Percentiles rank a stretch among this genome's conserved stretches.
Evolutionary conservation across 2,888 invertebrate species (phyloP).

Genomic region (Drosophila anceps): DNA sequence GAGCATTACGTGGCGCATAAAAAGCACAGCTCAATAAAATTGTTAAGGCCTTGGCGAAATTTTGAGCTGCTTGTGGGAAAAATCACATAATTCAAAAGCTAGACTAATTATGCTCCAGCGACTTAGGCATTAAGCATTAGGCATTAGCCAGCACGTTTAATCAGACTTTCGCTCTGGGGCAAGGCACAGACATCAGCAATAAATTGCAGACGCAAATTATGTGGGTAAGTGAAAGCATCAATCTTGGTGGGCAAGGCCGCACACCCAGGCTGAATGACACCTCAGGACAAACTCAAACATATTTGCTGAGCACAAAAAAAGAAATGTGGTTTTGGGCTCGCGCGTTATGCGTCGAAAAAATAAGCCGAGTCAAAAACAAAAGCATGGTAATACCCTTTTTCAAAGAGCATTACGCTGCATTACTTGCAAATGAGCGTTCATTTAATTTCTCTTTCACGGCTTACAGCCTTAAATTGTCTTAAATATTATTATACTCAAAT

Average conservation of each 20-base stretch:
- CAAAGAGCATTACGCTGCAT: background rate
- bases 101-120: constrained; percentile 58
- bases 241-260: constrained; percentile 45
- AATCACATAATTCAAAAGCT: constrained; percentile 35
- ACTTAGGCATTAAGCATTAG: constrained; percentile 32
- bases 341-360: background rate
- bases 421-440: constrained; percentile 19
- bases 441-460: constrained; percentile 21
- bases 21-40: background rate
- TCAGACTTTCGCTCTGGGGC: constrained; percentile 19
- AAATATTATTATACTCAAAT: constrained; percentile 4
- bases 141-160: constrained; percentile 43
- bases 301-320: background rate
- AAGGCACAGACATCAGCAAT: constrained; percentile 42
- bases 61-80: background rate
- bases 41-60: background rate
- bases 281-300: constrained; percentile 7
- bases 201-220: constrained; percentile 59
- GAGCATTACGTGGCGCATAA: background rate
- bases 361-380: constrained; percentile 10
- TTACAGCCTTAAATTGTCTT: constrained; percentile 6
- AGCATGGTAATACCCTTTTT: constrained; percentile 9
- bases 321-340: background rate
- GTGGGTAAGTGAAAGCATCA: constrained; percentile 58
- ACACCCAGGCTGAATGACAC: constrained; percentile 20